phyloP scores from a whole-genome alignment of 2,797 vertebrate genomes.

The Xenentodon cancila region DNA sequence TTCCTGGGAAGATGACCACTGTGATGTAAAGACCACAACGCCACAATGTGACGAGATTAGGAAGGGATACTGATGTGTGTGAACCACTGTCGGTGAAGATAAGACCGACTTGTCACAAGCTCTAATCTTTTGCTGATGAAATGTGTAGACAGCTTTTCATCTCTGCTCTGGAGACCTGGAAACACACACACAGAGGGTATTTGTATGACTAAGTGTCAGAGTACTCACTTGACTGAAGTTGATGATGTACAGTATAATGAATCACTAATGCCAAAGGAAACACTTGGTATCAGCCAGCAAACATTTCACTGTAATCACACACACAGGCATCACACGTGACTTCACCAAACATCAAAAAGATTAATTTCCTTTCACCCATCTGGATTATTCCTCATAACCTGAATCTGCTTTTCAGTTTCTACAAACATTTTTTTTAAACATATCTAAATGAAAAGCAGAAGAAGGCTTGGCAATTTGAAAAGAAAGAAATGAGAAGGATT shows the following conservation, averaged over 20 bases:
- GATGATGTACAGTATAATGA: neutral
- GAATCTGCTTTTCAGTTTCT: slow-evolving; percentile 32
- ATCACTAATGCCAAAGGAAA: slow-evolving; percentile 8
- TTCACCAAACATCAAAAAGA: slow-evolving; percentile 22
- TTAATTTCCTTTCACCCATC: slow-evolving; percentile 16
- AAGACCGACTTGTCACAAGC: neutral
- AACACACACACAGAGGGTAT: neutral
- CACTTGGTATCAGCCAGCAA: neutral
- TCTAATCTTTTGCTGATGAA: neutral
- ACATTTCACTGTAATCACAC: slow-evolving; percentile 13
- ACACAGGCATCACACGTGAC: slow-evolving; percentile 26
- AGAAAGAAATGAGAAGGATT: slow-evolving; percentile 31
- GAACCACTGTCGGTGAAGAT: slow-evolving; percentile 1
- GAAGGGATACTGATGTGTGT: slow-evolving; percentile 6
- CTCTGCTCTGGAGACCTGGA: slow-evolving; percentile 11
- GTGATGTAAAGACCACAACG: slow-evolving; percentile 50
- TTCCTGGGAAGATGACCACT: slow-evolving; percentile 52
- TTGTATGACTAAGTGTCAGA: no score
- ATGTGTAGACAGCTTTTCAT: neutral
- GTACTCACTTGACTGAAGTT: slow-evolving; percentile 13
- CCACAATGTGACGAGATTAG: slow-evolving; percentile 18
- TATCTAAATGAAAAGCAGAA: slow-evolving; percentile 47
- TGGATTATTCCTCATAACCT: slow-evolving; percentile 22
- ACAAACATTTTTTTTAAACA: slow-evolving; percentile 24
- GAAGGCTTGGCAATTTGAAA: slow-evolving; percentile 8